Evolutionary conservation across 2,888 invertebrate species (phyloP).

Genomic region (Pecten maximus): DNA sequence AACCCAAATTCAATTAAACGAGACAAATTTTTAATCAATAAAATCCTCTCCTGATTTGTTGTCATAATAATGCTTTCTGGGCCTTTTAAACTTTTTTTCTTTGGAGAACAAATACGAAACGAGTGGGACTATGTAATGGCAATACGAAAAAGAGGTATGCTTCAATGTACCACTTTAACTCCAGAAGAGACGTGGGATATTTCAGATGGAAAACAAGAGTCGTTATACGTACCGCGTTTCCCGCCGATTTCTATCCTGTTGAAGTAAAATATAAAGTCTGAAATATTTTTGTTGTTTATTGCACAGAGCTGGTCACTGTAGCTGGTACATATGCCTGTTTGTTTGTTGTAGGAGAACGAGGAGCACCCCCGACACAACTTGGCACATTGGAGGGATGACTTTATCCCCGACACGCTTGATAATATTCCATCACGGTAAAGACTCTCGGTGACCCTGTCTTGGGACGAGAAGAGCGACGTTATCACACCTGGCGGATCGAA

Average conservation of each 20-base stretch:
- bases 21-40: no score
- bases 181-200: no score
- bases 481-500: neutral
- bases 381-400: neutral
- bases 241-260: neutral
- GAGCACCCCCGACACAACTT: neutral
- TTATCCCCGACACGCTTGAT: neutral
- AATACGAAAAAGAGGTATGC: no score
- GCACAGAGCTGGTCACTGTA: slow-evolving; percentile 1
- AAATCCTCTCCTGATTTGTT: no score
- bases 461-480: neutral
- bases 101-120: no score
- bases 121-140: no score
- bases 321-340: neutral
- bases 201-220: no score
- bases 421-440: neutral
- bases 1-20: no score
- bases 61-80: no score
- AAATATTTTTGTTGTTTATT: neutral
- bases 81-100: no score
- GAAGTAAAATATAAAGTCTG: neutral
- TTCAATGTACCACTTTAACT: no score
- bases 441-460: neutral
- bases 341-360: neutral
- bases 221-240: neutral